Evolutionary conservation across 2,113 vertebrate species (phyloP), one percentile per base, ranked within the genome.

Genomic region (Tapirus terrestris): DNA sequence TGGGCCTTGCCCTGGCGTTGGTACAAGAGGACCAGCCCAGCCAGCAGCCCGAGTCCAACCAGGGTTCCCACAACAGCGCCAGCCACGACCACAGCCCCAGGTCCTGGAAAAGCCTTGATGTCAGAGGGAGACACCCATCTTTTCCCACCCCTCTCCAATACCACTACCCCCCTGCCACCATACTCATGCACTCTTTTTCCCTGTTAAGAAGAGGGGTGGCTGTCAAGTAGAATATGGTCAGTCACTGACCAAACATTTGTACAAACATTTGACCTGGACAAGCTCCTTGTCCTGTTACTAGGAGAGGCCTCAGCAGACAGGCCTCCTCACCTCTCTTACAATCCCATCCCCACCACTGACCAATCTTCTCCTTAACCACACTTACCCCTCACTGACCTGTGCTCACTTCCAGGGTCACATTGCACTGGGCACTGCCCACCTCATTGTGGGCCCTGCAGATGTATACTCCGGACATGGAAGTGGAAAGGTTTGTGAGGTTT

Each of bases 381-480:
- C 97, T 97, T 98, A 96, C 97, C 97, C 97, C 97, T 96, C 91
- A 99, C 99, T 70, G 98, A 99, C 99, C 98, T 95, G 98, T 98
- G 96, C 98, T 97, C 92, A 99, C 98, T 45, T 99, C 99, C 98
- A 99, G 98, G 92, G 98, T 99, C 97, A 99, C 98, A 93, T 98
- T 98, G 98, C 99, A 99, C 82, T 31, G 98, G 90, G 99, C 98
- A 1, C 81, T 96, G 21, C 99, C 99, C 2, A 98, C 99, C 0
- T 77, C 10, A 96, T 99, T 99, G 83, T 83, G 98, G 83, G 99
- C 99, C 0, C 87, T 99, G 98, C 99, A 99, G 96, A 98, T 56
- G 45, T 99, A 99, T 92, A 99, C 98, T 87, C 99, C 99, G 0
- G 99, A 99, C 99, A 99, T 99, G 95, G 98, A 98, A 1, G 96